Base-by-base conservation (phyloP, 2,888 invertebrate species). In the Tipula helvola region DNA sequence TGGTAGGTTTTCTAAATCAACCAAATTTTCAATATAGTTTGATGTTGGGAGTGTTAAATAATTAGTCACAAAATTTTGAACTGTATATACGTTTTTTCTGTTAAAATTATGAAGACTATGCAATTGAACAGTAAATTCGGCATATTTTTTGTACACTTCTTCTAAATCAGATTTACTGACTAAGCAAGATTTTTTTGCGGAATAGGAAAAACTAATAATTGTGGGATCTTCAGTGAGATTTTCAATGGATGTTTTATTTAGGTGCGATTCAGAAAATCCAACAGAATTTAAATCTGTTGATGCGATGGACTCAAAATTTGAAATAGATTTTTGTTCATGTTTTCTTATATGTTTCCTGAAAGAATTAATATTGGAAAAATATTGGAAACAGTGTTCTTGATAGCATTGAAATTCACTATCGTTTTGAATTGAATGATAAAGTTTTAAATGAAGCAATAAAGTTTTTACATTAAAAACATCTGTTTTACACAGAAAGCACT, bases 61-160 rank as follows among this genome's bases (percentile, higher is more conserved):
- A 18, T 86, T 86, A 10, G 12, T 18, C 1, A 86, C 44, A 44
- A 7, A 44, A 10, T 86, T 44, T 44, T 86, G 86, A 44, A 86
- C 44, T 18, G 44, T 36, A 36, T 47, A 44, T 12, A 86, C 52
- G n/a, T 86, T 86, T 86, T 86, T 86, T 86, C 86, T 28, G 13
- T 86, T 86, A 47, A 86, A 86, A 28, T 86, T 86, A 36, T 18
- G n/a, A 52, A 86, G 16, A 36, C 13, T 86, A 36, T 86, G 86
- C 28, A 86, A 10, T 36, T 52, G 13, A 36, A 86, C 36, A 5
- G 52, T 44, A 52, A 86, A 52, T 13, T 52, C 36, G 3, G 86
- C 52, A 86, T 52, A 86, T 36, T 86, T n/a, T 18, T 52, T 85
- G 7, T 85, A 85, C 8, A 85, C 16, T 42, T 85, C 44, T 42